Percentiles rank a stretch among this genome's conserved stretches.
Conservation (phyloP, 2,888 invertebrate genomes). For the Polietes domitor region DNA sequence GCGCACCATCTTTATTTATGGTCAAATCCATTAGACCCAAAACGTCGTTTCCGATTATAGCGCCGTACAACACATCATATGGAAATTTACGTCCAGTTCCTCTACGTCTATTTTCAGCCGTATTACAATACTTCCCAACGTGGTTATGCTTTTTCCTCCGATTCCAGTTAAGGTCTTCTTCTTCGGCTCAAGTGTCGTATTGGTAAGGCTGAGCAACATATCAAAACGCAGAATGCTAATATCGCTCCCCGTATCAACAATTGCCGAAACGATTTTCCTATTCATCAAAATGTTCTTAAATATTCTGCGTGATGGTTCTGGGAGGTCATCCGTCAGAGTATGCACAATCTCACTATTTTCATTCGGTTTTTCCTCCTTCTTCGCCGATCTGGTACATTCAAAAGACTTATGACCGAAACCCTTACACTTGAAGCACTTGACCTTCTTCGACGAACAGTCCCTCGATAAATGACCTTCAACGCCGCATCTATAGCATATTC, state of each 20-base stretch:
- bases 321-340: background rate
- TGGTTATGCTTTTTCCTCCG: slow-evolving; percentile 44
- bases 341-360: background rate
- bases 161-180: slow-evolving; percentile 47
- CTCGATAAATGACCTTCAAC: slow-evolving; percentile 17
- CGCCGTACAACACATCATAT: slow-evolving; percentile 10
- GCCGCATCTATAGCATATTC: slow-evolving; percentile 35
- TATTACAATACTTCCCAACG: background rate
- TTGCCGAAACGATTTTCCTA: background rate
- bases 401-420: slow-evolving; percentile 8
- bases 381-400: background rate
- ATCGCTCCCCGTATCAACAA: slow-evolving; percentile 50
- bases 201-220: slow-evolving; percentile 32
- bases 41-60: slow-evolving; percentile 16
- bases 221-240: slow-evolving; percentile 53
- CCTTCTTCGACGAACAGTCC: background rate
- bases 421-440: slow-evolving; percentile 29
- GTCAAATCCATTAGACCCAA: no score
- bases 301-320: background rate
- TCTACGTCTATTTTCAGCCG: background rate
- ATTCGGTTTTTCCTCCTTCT: background rate
- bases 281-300: slow-evolving; percentile 17
- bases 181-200: slow-evolving; percentile 34
- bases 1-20: no score
- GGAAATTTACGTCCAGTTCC: background rate